phyloP scores from a whole-genome alignment of 2,113 vertebrate species.

The Archilochus colubris region DNA sequence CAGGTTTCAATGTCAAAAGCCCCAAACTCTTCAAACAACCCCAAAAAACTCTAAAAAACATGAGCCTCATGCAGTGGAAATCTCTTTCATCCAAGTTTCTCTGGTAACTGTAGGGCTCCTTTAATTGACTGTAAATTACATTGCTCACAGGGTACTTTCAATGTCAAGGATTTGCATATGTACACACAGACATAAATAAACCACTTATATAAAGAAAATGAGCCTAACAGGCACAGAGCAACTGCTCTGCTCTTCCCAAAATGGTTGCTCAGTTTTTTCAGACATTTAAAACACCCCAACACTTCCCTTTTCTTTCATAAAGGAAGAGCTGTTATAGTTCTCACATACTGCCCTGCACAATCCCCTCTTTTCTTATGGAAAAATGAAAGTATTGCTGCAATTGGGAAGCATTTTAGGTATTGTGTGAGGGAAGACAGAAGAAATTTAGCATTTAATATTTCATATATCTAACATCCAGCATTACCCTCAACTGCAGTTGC shows the following conservation, averaged over 20 bases:
- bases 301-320: not conserved
- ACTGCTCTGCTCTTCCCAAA: not conserved
- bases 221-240: not conserved
- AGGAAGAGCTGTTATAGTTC: not conserved
- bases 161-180: not conserved
- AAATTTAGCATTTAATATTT: not conserved
- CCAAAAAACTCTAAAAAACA: not conserved
- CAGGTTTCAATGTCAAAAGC: not conserved
- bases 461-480: not conserved
- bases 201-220: not conserved
- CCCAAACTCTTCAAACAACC: not conserved
- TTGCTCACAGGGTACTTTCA: not conserved
- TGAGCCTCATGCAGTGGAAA: not conserved
- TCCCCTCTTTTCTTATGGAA: not conserved
- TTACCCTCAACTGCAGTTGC: not conserved
- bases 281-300: fast-evolving
- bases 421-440: not conserved
- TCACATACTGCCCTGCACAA: not conserved
- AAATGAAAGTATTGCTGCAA: not conserved
- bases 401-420: not conserved
- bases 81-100: not conserved
- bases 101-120: not conserved
- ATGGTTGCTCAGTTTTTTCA: not conserved
- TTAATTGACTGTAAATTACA: not conserved
- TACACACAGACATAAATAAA: not conserved